Conservation (phyloP, 2,113 vertebrate genomes). For the Anolis sagrei region DNA sequence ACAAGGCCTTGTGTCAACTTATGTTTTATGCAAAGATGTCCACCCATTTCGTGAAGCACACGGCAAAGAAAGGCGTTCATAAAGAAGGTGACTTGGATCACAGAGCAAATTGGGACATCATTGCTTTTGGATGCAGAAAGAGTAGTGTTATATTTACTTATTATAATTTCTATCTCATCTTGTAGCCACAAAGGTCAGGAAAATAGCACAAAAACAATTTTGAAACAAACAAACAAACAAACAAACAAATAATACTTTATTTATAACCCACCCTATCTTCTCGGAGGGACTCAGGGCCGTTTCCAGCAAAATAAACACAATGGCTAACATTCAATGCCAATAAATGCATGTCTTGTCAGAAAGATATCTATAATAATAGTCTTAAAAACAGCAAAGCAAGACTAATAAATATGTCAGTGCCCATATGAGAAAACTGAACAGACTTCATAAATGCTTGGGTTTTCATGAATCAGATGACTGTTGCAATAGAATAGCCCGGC, state of each 20-base stretch:
- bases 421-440: neutral
- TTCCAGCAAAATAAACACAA: too few relatives aligned
- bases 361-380: neutral
- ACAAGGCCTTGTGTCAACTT: slow-evolving; percentile 66
- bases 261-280: too few relatives aligned
- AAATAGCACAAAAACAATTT: neutral
- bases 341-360: neutral
- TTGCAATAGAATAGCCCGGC: neutral
- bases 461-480: neutral
- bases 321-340: too few relatives aligned
- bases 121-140: slow-evolving; percentile 12
- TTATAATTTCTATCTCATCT: neutral
- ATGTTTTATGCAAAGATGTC: slow-evolving; percentile 74
- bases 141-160: neutral
- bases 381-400: neutral
- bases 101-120: slow-evolving; percentile 11
- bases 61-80: slow-evolving; percentile 65
- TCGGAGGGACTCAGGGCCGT: too few relatives aligned
- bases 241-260: too few relatives aligned
- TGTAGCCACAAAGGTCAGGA: neutral
- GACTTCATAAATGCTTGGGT: neutral
- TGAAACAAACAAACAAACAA: neutral
- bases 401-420: neutral
- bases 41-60: slow-evolving; percentile 67
- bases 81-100: slow-evolving; percentile 56